These are phyloP conservation scores for Centropus unirufus DNA, from an alignment of 2,113 vertebrate species.

Conservation along the genomic window DNA sequence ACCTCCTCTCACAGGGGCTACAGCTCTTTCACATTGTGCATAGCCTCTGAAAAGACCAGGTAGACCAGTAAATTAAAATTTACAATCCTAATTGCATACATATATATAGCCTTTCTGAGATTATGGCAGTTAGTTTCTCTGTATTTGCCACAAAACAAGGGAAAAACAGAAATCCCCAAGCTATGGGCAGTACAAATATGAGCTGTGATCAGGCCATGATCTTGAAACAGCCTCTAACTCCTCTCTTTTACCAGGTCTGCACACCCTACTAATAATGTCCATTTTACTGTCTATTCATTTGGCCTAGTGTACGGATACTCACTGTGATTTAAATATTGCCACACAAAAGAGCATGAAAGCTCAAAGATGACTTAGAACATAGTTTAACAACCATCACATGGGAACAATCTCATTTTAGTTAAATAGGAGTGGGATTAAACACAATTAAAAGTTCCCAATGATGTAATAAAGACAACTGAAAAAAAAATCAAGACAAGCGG, in stretches of 20 bases:
- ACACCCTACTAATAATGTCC: neutral
- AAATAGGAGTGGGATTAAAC: constrained; percentile 23
- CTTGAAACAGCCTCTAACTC: neutral
- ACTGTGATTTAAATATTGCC: accelerated
- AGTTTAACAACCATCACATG: neutral
- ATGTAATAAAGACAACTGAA: constrained; percentile 34
- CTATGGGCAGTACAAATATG: neutral
- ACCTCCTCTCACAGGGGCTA: neutral
- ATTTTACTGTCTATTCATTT: neutral
- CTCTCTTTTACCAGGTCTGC: neutral
- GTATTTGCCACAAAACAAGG: neutral
- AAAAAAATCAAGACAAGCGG: neutral
- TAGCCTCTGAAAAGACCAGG: neutral
- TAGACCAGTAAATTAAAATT: neutral
- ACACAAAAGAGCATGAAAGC: neutral
- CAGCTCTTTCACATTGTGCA: neutral
- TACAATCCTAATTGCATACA: neutral
- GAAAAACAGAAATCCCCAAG: neutral
- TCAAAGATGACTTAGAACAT: neutral
- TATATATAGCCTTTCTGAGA: neutral
- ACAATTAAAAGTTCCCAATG: constrained; percentile 50
- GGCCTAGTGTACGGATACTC: neutral
- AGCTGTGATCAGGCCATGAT: neutral
- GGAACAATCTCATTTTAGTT: constrained; percentile 11
- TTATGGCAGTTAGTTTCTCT: neutral